A percentile compares a stretch with the other conserved stretches of the same genome.
phyloP scores from a whole-genome alignment of 2,888 invertebrate genomes.

The Lutraria lutraria region DNA sequence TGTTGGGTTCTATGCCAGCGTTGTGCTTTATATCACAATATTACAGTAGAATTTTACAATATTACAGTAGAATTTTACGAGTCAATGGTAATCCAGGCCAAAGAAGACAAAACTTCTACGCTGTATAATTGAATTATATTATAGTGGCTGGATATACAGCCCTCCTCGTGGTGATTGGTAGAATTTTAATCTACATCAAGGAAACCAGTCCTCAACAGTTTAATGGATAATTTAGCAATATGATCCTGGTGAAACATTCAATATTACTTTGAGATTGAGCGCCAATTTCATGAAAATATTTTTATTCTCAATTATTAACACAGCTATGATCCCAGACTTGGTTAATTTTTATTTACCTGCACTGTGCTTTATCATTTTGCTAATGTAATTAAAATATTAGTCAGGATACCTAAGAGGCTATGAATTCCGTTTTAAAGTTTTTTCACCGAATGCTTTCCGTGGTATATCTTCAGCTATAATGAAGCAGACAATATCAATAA shows the following conservation, averaged over 20 bases:
- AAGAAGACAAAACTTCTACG: neutral
- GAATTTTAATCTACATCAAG: constrained; percentile 2
- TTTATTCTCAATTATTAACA: too few relatives aligned
- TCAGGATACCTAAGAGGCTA: neutral
- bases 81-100: neutral
- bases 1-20: neutral
- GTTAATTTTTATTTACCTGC: neutral
- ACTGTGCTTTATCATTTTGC: neutral
- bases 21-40: neutral
- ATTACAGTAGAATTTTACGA: constrained; percentile 13
- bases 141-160: constrained; percentile 14
- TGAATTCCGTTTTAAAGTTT: neutral
- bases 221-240: constrained; percentile 14
- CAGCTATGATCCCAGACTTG: too few relatives aligned
- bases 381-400: neutral
- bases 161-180: neutral
- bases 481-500: neutral
- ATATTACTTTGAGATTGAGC: too few relatives aligned
- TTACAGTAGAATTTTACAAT: constrained; percentile 14
- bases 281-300: too few relatives aligned
- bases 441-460: neutral
- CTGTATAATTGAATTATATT: neutral
- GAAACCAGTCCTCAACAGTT: constrained; percentile 8
- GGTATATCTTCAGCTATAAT: neutral
- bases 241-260: neutral